Evolutionary conservation across 2,888 invertebrate genomes (phyloP), one percentile per base, ranked within the genome.

Genomic region (Drosophila paramelanica): DNA sequence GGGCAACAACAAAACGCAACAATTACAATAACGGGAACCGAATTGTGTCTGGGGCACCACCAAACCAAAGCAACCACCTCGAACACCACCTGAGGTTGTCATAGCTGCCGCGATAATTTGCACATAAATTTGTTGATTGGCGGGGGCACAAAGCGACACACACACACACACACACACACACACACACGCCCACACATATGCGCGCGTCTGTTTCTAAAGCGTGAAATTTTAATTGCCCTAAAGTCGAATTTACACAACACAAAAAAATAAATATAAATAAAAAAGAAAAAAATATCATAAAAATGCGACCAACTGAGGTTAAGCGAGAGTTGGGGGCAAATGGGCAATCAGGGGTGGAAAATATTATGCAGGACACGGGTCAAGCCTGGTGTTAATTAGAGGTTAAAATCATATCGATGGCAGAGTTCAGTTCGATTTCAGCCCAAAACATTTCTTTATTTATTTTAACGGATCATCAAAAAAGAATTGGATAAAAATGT

Each of bases 161-260:
- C 47, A 49, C 14, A 20, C 27, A 52, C 38, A 25, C 38, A 49
- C 27, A 45, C 36, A 43, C 38, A 46, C 20, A 50, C 36, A 46
- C 47, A 52, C 31, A 17, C 5, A 42, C 43, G 39, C 27, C n/a
- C 8, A 33, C 14, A 65, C 49, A 58, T n/a, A 31, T 41, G 38
- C 42, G 52, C 11, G 33, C 8, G 31, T 14, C 50, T 25, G 65
- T 69, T 66, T 67, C 73, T 65, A 81, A 72, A 68, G 88, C 88
- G 79, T 83, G 88, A 87, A 87, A 83, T 81, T 87, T 84, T 81
- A 81, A 83, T 83, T 87, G 85, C 79, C 82, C 68, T 55, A 77
- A 76, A 69, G 74, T 62, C 74, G 62, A 67, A 60, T 49, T 67
- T 47, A 20, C 73, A 65, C 72, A 66, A 64, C 60, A 62, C 67